Evolutionary conservation across 2,888 invertebrate genomes (phyloP).

Genomic region (Abrostola triplasia): DNA sequence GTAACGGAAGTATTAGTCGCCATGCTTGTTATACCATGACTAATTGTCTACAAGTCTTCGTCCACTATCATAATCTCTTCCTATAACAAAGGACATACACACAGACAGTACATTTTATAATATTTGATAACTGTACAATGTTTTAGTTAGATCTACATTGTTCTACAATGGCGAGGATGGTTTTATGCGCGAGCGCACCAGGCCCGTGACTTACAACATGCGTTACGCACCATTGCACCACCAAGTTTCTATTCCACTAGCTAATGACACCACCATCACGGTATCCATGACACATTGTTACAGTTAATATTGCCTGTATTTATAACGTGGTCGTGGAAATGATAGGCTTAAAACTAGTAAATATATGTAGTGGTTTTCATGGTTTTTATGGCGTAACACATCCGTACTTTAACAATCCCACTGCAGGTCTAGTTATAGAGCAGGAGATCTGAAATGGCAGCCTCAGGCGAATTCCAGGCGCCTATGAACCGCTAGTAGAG

Average conservation of each 20-base stretch:
- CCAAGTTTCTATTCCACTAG: conserved; percentile 79
- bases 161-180: conserved; percentile 43
- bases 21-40: too few species aligned
- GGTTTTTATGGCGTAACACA: too few species aligned
- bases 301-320: conserved; percentile 1
- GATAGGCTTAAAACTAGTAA: neutral
- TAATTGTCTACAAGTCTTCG: too few species aligned
- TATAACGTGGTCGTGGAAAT: neutral
- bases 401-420: too few species aligned
- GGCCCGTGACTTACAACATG: conserved; percentile 69
- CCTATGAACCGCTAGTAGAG: too few species aligned
- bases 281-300: conserved; percentile 41
- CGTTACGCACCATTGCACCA: conserved; percentile 76
- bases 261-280: conserved; percentile 68
- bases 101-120: conserved; percentile 2
- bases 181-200: conserved; percentile 59
- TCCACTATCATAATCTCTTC: neutral
- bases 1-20: too few species aligned
- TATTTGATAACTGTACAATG: conserved; percentile 22
- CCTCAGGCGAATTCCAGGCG: too few species aligned
- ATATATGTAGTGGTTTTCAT: neutral
- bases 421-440: too few species aligned
- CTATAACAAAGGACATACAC: too few species aligned
- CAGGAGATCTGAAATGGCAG: too few species aligned
- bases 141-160: conserved; percentile 26